Evolutionary conservation across 2,888 invertebrate genomes (phyloP).

Genomic region (Belgica antarctica): DNA sequence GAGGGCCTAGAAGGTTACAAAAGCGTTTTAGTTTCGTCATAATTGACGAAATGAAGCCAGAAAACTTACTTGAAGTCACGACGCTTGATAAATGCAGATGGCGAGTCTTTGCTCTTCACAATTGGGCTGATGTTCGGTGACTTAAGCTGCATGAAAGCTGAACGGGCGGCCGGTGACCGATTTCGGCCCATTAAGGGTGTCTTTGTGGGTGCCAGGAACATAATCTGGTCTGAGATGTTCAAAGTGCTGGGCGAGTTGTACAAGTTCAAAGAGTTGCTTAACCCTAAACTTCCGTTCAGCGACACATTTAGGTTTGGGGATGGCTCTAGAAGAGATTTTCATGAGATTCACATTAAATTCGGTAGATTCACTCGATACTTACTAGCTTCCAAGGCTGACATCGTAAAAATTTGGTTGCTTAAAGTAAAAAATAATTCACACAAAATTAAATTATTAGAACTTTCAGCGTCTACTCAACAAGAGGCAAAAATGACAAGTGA

Average conservation of each 20-base stretch:
- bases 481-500: too few species aligned
- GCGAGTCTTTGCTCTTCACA: neutral
- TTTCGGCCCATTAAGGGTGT: neutral
- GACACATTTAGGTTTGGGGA: neutral
- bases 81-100: neutral
- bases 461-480: too few species aligned
- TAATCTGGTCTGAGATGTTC: neutral
- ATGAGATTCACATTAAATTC: too few species aligned
- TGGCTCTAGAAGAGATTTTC: neutral
- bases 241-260: neutral
- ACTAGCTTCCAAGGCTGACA: too few species aligned
- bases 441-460: too few species aligned
- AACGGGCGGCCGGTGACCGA: neutral
- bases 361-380: too few species aligned
- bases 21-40: too few species aligned
- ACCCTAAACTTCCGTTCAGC: neutral
- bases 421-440: too few species aligned
- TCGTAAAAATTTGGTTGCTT: too few species aligned
- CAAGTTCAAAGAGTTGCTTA: neutral
- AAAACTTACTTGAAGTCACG: neutral
- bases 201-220: neutral
- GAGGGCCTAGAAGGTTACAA: too few species aligned
- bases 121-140: neutral
- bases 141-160: neutral
- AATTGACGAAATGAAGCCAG: neutral